phyloP scores from a whole-genome alignment of 2,113 vertebrate genomes.

The Phycodurus eques region DNA sequence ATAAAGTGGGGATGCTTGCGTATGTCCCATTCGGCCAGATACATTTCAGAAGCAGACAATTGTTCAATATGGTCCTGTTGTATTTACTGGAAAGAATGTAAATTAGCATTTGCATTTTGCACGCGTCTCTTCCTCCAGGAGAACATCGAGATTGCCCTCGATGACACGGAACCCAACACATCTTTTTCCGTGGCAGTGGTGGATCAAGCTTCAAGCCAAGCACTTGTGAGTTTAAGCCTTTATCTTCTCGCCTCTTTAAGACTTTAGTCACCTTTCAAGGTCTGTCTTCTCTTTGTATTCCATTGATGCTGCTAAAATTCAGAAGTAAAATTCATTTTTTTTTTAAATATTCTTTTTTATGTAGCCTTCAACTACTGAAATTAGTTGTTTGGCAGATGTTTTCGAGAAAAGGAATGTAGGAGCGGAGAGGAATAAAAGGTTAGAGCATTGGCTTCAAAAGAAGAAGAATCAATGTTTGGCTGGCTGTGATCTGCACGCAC shows the following conservation, averaged over 20 bases:
- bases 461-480: conserved; percentile 62
- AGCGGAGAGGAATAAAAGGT: conserved; percentile 52
- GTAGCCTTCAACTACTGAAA: conserved; percentile 28
- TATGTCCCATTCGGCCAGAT: no score
- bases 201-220: conserved; percentile 90
- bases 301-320: not conserved
- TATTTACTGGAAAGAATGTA: no score
- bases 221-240: conserved; percentile 78
- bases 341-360: conserved; percentile 24
- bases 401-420: conserved; percentile 29
- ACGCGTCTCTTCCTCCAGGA: conserved; percentile 75
- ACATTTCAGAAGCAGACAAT: no score
- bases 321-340: conserved; percentile 15
- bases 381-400: conserved; percentile 33
- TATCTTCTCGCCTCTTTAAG: not conserved
- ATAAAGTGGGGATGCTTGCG: no score
- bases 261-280: conserved; percentile 18
- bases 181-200: conserved; percentile 83
- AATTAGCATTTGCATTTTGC: conserved; percentile 2
- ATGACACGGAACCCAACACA: conserved; percentile 81
- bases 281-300: conserved; percentile 22
- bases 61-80: no score
- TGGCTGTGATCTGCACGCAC: conserved; percentile 56
- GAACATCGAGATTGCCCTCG: conserved; percentile 87
- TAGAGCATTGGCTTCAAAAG: conserved; percentile 53